Evolutionary conservation across 2,888 invertebrate genomes (phyloP).

Genomic region (Hedya salicella): DNA sequence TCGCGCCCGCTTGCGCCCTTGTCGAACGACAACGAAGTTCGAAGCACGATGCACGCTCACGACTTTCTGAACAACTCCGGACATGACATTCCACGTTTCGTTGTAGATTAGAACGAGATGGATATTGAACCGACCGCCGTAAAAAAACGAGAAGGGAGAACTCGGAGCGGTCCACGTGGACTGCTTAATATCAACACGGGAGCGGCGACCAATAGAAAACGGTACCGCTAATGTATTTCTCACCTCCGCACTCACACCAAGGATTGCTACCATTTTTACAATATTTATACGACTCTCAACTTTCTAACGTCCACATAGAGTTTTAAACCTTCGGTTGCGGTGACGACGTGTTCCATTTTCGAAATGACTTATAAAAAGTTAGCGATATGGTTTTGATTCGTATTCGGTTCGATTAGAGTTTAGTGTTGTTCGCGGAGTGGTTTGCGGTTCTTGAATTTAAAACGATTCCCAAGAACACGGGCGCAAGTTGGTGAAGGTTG

Average conservation of each 20-base stretch:
- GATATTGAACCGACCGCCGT: conserved; percentile 74
- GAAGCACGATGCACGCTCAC: conserved; percentile 85
- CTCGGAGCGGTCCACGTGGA: conserved; percentile 83
- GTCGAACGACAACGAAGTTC: conserved; percentile 63
- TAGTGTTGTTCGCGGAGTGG: conserved; percentile 64
- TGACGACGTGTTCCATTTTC: conserved; percentile 65
- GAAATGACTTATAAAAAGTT: conserved; percentile 71
- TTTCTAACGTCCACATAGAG: conserved; percentile 62
- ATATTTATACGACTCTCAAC: conserved; percentile 72
- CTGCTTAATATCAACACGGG: conserved; percentile 84
- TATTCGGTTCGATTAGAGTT: conserved; percentile 62
- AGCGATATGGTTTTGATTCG: conserved; percentile 63
- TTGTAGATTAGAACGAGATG: conserved; percentile 84
- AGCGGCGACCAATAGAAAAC: conserved; percentile 85
- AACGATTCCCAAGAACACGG: conserved; percentile 84
- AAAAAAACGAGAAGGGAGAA: conserved; percentile 84
- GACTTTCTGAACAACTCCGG: conserved; percentile 85
- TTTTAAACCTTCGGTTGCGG: conserved; percentile 65
- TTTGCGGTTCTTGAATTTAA: conserved; percentile 83
- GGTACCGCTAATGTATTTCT: conserved; percentile 86
- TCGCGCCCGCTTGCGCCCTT: conserved; percentile 63
- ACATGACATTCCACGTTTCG: conserved; percentile 85
- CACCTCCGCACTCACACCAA: conserved; percentile 85
- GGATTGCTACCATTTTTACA: conserved; percentile 71
- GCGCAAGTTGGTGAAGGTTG: conserved; percentile 84